phyloP scores from a whole-genome alignment of 2,113 vertebrate species.

The Solea senegalensis region DNA sequence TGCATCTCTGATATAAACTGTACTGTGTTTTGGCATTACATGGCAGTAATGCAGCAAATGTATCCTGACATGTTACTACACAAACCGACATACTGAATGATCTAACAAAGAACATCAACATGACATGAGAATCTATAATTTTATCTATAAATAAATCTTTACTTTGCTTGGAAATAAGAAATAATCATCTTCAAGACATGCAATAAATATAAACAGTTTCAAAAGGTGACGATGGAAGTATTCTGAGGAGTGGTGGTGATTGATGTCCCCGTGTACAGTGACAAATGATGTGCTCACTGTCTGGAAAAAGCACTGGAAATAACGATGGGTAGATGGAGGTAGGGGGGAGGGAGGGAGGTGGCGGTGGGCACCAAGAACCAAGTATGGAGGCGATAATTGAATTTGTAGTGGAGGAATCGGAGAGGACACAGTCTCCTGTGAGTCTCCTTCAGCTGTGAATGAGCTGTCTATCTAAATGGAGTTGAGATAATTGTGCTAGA shows the following conservation, averaged over 20 bases:
- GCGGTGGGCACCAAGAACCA: conserved; percentile 8
- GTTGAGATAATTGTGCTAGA: conserved; percentile 47
- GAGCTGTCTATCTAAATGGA: conserved; percentile 37
- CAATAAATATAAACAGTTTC: not conserved
- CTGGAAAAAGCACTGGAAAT: not conserved
- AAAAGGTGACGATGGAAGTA: conserved; percentile 6
- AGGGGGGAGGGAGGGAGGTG: not conserved
- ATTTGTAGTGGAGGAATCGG: conserved; percentile 53
- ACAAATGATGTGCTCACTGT: conserved; percentile 1
- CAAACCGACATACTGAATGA: no score
- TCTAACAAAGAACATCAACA: no score
- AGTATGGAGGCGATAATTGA: conserved; percentile 40
- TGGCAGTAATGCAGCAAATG: no score
- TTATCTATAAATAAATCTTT: no score
- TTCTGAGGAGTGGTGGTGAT: not conserved
- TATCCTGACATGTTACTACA: no score
- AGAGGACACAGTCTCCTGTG: conserved; percentile 39
- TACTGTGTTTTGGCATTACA: no score
- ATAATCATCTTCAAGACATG: no score
- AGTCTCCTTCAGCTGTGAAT: conserved; percentile 46
- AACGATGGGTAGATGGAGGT: not conserved
- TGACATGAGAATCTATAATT: no score
- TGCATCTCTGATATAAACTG: no score
- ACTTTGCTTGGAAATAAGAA: no score
- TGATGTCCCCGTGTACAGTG: not conserved